Evolutionary conservation across 2,113 vertebrate genomes (phyloP), one percentile per base, ranked within the genome.

Genomic region (Corythaeola cristata): DNA sequence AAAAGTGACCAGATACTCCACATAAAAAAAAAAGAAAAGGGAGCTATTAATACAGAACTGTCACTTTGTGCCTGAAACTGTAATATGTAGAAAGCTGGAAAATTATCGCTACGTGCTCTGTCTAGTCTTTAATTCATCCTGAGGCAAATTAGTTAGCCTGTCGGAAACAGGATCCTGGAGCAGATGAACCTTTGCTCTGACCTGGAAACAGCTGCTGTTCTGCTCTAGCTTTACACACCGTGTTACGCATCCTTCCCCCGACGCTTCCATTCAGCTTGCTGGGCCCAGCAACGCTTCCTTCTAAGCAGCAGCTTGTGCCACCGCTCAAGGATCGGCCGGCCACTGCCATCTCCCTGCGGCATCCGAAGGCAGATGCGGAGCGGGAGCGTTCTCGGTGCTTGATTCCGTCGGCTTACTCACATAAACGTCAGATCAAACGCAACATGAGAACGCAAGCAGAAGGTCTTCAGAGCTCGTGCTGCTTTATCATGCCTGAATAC

Each of bases 281-380:
- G 58, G 52, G 17, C 37, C 17, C 59, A 44, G n/a, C 39, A 60
- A 33, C 1, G 2, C 77, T 6, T 6, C 24, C 52, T 50, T 24
- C 18, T 3, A 53, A 32, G 27, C 28, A 62, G 80, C 15, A 15
- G 60, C 22, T 37, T 8, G 2, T 55, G 85, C 37, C 58, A 37
- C 53, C 28, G 4, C 58, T n/a, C 6, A 1, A 53, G 53, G 37
- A 66, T 10, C 1, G 0, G 6, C 45, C 2, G 0, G 63, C 9
- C n/a, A 11, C 85, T 37, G 33, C 28, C 37, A 76, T 11, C 16
- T 59, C 78, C 62, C 86, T 6, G 39, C 32, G 71, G 52, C 90
- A 80, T 13, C n/a, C 71, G 47, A 56, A 69, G 20, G 50, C 60
- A 91, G 47, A 28, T 20, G 74, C 74, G 52, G 47, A 79, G 66